Base-by-base conservation (phyloP, 2,797 vertebrate species). In the Pseudopleuronectes americanus region DNA sequence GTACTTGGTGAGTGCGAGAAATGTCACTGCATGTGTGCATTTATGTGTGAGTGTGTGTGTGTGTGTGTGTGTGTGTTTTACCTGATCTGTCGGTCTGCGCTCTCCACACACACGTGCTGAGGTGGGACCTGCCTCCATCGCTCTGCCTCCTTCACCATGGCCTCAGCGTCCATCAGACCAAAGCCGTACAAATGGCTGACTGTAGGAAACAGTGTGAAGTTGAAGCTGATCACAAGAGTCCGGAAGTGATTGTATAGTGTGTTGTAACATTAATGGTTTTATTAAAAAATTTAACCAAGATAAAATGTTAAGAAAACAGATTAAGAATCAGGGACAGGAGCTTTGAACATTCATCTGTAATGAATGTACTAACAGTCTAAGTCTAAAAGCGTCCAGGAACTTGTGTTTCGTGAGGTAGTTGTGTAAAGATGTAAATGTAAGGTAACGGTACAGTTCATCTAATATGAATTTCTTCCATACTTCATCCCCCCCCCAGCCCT, bases 141-240 rank as follows among this genome's bases (percentile, higher is more conserved):
- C 89, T 97, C 97, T 0, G 98, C 98, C 90, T 99, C 97, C 91
- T 96, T 96, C 89, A 99, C 98, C 97, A 99, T 99, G 33, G 97
- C 97, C 92, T 99, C 98, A 0, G 98, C 98, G 53, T 99, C 97
- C 97, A 99, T 99, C 85, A 99, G 92, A 74, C 98, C 98, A 81
- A 99, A 99, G 84, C 98, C 98, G 65, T 99, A 99, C 55, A 99
- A 94, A 67, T 99, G 98, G 86, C 98, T 99, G 89, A 99, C 98
- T 99, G 91, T 9, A 81, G 86, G 68, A 85, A 53, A 84, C 28
- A 69, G 8, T 26, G 41, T 59, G 7, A 74, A 60, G 59, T 66
- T 19, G 52, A 58, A 73, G 57, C 8, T 55, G 23, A 57, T 71
- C 52, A 71, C 3, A 67, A 28, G 13, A 9, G 2, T 41, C n/a